These are phyloP conservation scores for Smithornis capensis DNA, from an alignment of 2,113 vertebrate genomes.

Conservation along the genomic window DNA sequence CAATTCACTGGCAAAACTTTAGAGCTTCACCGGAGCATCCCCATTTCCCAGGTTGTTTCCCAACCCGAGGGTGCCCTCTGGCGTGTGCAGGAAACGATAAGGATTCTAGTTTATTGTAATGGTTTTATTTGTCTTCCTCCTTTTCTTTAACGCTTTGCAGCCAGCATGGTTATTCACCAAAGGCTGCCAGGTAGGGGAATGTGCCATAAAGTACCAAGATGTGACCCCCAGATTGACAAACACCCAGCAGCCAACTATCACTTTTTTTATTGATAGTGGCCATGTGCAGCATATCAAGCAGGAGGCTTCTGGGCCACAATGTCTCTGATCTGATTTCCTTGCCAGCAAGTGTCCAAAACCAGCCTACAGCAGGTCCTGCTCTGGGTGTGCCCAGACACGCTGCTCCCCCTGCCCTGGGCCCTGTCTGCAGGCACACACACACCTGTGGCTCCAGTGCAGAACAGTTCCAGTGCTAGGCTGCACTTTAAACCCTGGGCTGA, in stretches of 20 bases:
- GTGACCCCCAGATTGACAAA: neutral
- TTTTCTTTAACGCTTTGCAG: neutral
- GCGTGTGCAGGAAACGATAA: neutral
- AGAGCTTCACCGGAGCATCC: neutral
- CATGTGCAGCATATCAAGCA: neutral
- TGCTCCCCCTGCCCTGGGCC: neutral
- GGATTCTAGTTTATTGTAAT: neutral
- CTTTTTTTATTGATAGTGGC: neutral
- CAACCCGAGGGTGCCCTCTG: slow-evolving; percentile 22
- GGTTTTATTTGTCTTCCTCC: neutral
- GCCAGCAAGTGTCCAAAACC: neutral
- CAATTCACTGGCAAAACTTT: neutral
- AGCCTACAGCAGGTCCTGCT: neutral
- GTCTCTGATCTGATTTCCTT: neutral
- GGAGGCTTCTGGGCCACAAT: neutral
- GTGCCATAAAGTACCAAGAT: neutral
- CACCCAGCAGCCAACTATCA: neutral
- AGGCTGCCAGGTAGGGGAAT: neutral
- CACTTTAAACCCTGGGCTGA: neutral
- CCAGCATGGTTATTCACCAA: fast-evolving
- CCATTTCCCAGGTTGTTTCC: neutral
- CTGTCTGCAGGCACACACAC: fast-evolving
- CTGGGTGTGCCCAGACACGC: neutral
- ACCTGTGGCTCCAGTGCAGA: neutral
- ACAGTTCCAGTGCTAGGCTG: neutral